These are phyloP conservation scores for Rhodeus uyekii DNA, from an alignment of 2,797 vertebrate species.

Conservation along the genomic window DNA sequence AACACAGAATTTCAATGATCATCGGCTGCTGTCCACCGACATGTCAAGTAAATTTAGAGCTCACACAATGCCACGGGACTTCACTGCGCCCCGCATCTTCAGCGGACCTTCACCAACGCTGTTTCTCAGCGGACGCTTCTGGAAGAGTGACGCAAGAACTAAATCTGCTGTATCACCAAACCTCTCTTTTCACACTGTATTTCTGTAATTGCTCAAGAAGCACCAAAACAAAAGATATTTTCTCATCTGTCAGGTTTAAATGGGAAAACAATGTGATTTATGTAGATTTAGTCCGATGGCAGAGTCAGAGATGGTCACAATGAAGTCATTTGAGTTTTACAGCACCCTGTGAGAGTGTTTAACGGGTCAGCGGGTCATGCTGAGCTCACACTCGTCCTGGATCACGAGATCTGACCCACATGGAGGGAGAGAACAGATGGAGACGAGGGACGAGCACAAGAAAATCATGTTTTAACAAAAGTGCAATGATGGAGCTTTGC, in stretches of 20 bases:
- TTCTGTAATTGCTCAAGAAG: not conserved
- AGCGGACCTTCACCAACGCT: constrained; percentile 8
- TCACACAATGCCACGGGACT: constrained; percentile 38
- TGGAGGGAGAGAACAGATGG: not conserved
- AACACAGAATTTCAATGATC: constrained; percentile 55
- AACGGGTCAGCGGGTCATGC: constrained; percentile 27
- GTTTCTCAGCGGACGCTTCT: not conserved
- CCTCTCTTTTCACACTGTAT: not conserved
- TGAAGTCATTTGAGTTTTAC: constrained; percentile 23
- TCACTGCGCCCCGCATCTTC: constrained; percentile 4
- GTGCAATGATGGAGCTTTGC: not conserved
- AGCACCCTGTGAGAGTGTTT: constrained; percentile 29
- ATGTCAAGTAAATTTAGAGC: constrained; percentile 56
- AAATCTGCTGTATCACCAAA: not conserved
- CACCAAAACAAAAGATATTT: not conserved
- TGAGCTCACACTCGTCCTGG: constrained; percentile 42
- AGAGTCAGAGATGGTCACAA: not conserved
- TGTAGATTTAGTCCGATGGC: not conserved
- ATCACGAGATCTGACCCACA: constrained; percentile 32
- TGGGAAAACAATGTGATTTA: not conserved
- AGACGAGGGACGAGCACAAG: not conserved
- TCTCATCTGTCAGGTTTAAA: not conserved
- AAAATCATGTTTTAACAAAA: constrained; percentile 1
- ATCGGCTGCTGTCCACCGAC: constrained; percentile 33
- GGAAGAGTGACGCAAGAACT: not conserved